A percentile compares a stretch with the other conserved stretches of the same genome.
Evolutionary conservation across 92 coral and sea anemone species (phyloP).

Genomic region (Anthopleura xanthogrammica): DNA sequence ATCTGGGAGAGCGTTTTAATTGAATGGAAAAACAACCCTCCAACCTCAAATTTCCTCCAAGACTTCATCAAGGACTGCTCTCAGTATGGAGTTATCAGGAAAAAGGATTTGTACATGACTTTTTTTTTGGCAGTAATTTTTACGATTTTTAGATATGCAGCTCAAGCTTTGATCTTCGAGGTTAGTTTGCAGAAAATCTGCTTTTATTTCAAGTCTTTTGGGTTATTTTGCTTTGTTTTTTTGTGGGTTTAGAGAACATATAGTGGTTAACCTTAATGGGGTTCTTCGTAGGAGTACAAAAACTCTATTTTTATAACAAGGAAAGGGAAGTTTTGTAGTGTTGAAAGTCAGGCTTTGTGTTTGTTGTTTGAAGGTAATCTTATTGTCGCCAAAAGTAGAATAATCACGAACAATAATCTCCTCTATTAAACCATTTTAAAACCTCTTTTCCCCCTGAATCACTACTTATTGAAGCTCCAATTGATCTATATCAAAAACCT

Average conservation of each 20-base stretch:
- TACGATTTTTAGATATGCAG: constrained; percentile 67
- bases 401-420: neutral
- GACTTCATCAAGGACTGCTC: constrained; percentile 68
- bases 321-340: neutral
- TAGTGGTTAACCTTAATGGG: constrained; percentile 7
- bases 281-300: neutral
- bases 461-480: neutral
- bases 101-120: constrained; percentile 52
- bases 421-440: neutral
- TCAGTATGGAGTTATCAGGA: constrained; percentile 56
- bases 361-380: too few relatives aligned
- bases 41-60: constrained; percentile 58
- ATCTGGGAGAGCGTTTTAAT: constrained; percentile 61
- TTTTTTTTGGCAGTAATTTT: constrained; percentile 66
- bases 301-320: neutral
- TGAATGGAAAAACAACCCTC: constrained; percentile 70
- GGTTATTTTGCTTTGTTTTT: constrained; percentile 9
- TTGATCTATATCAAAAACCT: constrained; percentile 3
- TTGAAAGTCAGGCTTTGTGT: neutral
- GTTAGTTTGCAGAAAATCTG: constrained; percentile 44
- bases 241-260: constrained; percentile 1
- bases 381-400: neutral
- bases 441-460: neutral
- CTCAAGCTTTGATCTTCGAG: constrained; percentile 58
- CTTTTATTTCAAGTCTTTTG: neutral